These are phyloP conservation scores for Oreochromis tanganicae DNA, from an alignment of 2,113 vertebrate genomes.

Conservation along the genomic window DNA sequence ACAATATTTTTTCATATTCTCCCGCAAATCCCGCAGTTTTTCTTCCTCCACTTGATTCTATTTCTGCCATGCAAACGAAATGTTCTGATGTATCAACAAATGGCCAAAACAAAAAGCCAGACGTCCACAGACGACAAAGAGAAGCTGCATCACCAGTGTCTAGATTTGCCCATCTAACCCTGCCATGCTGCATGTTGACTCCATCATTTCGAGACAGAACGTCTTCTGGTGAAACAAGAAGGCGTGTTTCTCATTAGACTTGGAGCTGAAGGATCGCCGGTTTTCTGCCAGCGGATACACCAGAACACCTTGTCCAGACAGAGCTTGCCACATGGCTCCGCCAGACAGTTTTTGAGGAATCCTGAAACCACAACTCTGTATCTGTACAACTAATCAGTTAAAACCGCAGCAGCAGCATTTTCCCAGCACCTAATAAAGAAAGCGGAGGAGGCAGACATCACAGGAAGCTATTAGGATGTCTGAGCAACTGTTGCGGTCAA, in stretches of 20 bases:
- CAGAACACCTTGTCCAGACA: conserved; percentile 47
- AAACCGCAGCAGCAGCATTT: not conserved
- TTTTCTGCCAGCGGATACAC: conserved; percentile 4
- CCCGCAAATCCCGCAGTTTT: not conserved
- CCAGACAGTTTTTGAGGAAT: conserved; percentile 20
- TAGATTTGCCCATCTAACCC: not conserved
- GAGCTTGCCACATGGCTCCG: conserved; percentile 16
- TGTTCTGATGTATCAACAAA: not conserved
- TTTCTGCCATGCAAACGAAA: not conserved
- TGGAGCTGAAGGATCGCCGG: not conserved
- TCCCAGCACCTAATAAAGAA: not conserved
- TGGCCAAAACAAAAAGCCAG: not conserved
- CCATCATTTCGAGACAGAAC: not conserved
- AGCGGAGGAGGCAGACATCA: not conserved
- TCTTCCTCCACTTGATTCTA: not conserved
- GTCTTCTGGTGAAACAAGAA: not conserved
- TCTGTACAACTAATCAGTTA: conserved; percentile 49
- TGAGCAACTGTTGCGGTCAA: not conserved
- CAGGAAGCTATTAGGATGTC: not conserved
- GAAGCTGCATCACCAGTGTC: not conserved
- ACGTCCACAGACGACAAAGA: not conserved
- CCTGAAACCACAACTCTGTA: conserved; percentile 34
- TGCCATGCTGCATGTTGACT: not conserved
- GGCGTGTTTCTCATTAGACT: conserved; percentile 45
- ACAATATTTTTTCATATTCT: not conserved